Base-by-base conservation (phyloP, 2,113 vertebrate species). In the Spea bombifrons region DNA sequence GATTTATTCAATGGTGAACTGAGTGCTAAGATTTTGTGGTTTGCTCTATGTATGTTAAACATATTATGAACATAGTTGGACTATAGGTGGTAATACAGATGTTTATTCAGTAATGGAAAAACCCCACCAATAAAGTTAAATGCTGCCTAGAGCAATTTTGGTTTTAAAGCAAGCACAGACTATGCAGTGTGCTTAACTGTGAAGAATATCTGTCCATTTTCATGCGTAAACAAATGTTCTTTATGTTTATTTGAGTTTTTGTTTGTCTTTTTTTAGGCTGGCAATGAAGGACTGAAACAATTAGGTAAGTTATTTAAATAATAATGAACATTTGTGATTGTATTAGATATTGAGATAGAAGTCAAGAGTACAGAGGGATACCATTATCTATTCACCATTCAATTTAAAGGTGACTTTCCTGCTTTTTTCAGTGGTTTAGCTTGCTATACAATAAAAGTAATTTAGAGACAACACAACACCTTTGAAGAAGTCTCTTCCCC, bases 261-360 rank as follows among this genome's bases (percentile, higher is more conserved):
- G 78, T 81, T 68, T 59, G 45, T 57, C 76, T 61, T 68, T 81
- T 83, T 49, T 76, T 86, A 93, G 92, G 85, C 84, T 88, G 84
- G 75, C 78, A 85, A 83, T 86, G 90, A 89, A 73, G 86, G 89
- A 44, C 86, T 82, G 77, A 75, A 86, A 82, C 87, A 81, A 82
- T 83, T 76, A 89, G 92, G 92, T 93, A 84, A 92, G 92, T 66
- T 8, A 16, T 16, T 73, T 65, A n/a, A 2, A 16, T 13, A 71
- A 8, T 47, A 78, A 65, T 7, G 44, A 76, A 46, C n/a, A 43
- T 12, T 30, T 73, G 5, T 52, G 47, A 49, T 52, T 71, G 9
- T 1, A 52, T 7, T 7, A 52, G 5, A 52, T 5, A 52, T 52
- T 5, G 5, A 52, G 49, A 8, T 8, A 52, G 5, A 52, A 5